Evolutionary conservation across 2,113 vertebrate species (phyloP), one percentile per base, ranked within the genome.

Genomic region (Sialia sialis): DNA sequence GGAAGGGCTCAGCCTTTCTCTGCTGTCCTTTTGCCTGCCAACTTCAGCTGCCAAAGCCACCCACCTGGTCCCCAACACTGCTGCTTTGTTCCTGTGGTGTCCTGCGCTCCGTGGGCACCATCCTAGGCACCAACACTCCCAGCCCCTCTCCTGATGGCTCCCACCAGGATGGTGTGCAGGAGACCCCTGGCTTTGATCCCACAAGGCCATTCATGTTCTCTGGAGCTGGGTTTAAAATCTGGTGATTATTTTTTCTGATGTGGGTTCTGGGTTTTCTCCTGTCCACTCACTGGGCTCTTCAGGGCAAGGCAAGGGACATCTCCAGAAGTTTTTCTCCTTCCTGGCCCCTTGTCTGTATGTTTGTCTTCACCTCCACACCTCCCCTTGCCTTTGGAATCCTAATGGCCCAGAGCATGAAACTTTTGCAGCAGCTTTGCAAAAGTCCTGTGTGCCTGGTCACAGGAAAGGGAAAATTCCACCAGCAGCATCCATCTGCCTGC

Each of bases 91-190:
- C 38, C 52, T 1, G 0, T 8, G 32, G 34, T 7, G 9, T 25
- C 34, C 72, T 48, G 27, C 2, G 1, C 44, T 19, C 49, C 0
- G 0, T 2, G 3, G 69, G 55, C 59, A 43, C 44, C 2, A 0
- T 25, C 26, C 48, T 0, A 3, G 41, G 39, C 59, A 84, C 49
- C 79, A 39, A 2, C 32, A 38, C 26, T 56, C 58, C 60, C 0
- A 0, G 29, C 43, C 36, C 48, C 62, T 84, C 44, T 92, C 43
- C 51, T 77, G 82, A 34, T 44, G 39, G 54, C 58, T 83, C 27
- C 48, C 9, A 3, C 43, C 56, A 52, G 73, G 54, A 26, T 2
- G 6, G 39, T 7, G 13, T 54, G 58, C 66, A 79, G 76, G 56
- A n/a, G n/a, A 88, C 38, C 25, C 34, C 32, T 15, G 23, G 80